These are phyloP conservation scores for Drosophila eugracilis DNA, from an alignment of 1,140 invertebrate genomes.

Conservation along the genomic window DNA sequence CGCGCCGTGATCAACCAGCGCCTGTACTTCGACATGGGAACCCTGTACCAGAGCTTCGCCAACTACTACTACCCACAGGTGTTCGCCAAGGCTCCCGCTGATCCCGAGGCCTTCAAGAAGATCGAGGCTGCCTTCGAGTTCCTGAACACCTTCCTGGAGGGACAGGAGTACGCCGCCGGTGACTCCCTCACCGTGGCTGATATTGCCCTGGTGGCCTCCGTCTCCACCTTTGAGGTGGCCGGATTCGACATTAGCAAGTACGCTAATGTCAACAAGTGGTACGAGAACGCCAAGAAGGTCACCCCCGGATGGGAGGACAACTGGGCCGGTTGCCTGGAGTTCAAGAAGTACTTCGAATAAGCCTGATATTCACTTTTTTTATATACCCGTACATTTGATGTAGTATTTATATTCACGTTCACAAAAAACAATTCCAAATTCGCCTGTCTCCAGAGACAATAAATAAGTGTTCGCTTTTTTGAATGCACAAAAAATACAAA, in stretches of 20 bases:
- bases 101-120: constrained; percentile 88
- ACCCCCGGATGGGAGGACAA: constrained; percentile 91
- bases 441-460: constrained; percentile 28
- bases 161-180: constrained; percentile 88
- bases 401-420: constrained; percentile 61
- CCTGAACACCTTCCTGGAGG: constrained; percentile 89
- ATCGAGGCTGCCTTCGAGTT: constrained; percentile 88
- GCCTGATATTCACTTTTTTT: constrained; percentile 35
- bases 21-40: constrained; percentile 90
- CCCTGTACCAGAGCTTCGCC: constrained; percentile 87
- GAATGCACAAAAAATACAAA: constrained; percentile 33
- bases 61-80: constrained; percentile 90
- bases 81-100: constrained; percentile 88
- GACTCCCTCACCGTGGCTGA: constrained; percentile 91
- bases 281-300: constrained; percentile 88
- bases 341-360: constrained; percentile 85
- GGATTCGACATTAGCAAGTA: constrained; percentile 89
- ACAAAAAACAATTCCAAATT: constrained; percentile 48
- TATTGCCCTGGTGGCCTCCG: constrained; percentile 86
- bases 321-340: constrained; percentile 86
- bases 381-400: constrained; percentile 32
- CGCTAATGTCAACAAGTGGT: constrained; percentile 89
- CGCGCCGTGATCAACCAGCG: constrained; percentile 90
- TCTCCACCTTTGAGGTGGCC: constrained; percentile 89
- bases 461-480: constrained; percentile 49